A percentile compares a stretch with the other conserved stretches of the same genome.
Conservation (phyloP, 1,140 invertebrate genomes). For the Bombus turneri region DNA sequence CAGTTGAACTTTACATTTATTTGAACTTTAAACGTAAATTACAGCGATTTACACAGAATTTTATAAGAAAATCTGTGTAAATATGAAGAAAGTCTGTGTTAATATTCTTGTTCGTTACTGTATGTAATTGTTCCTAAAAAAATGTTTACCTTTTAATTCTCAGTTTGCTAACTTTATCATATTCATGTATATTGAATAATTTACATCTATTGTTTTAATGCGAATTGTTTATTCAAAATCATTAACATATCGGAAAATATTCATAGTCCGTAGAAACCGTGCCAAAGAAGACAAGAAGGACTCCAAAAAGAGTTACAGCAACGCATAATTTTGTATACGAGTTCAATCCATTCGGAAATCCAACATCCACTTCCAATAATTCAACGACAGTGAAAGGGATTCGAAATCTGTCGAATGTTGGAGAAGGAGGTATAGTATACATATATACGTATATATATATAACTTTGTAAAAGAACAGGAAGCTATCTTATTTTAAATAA, state of each 20-base stretch:
- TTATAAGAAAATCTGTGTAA: background rate
- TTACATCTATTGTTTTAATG: background rate
- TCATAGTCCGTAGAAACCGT: conserved; percentile 39
- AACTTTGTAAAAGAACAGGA: background rate
- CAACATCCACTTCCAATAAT: background rate
- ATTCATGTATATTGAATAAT: background rate
- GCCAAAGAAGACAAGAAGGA: conserved; percentile 11
- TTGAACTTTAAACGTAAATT: too few species aligned
- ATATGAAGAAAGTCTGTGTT: too few species aligned
- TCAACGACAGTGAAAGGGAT: background rate
- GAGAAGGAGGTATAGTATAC: background rate
- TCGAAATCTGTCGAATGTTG: background rate
- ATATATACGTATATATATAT: background rate
- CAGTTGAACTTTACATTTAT: background rate
- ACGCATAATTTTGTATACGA: conserved; percentile 62
- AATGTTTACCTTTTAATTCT: background rate
- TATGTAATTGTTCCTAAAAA: background rate
- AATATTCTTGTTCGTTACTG: background rate
- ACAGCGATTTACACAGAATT: background rate
- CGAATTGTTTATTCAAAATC: background rate
- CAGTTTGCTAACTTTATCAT: background rate
- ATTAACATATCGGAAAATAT: background rate
- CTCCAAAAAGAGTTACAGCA: conserved; percentile 43
- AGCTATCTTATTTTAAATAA: background rate
- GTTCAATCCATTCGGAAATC: conserved; percentile 40